phyloP scores from a whole-genome alignment of 2,797 vertebrate species.

The Bradypodion ventrale region DNA sequence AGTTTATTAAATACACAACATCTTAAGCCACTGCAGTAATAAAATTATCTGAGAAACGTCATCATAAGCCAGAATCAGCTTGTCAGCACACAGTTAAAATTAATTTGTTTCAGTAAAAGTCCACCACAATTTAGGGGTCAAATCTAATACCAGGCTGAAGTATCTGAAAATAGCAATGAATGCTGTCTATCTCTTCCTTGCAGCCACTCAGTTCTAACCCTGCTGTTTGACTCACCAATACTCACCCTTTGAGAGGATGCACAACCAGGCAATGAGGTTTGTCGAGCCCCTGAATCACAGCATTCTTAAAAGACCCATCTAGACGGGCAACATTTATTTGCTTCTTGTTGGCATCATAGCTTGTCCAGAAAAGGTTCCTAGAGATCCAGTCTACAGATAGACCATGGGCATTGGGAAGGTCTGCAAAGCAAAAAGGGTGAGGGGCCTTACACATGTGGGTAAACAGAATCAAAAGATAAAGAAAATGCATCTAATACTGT shows the following conservation, averaged over 20 bases:
- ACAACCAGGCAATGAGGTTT: conserved; percentile 92
- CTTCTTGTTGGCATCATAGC: conserved; percentile 94
- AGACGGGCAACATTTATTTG: conserved; percentile 96
- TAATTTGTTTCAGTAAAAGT: not conserved
- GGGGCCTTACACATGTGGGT: fast-evolving
- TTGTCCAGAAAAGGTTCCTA: conserved; percentile 97
- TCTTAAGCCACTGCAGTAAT: no score
- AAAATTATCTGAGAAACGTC: no score
- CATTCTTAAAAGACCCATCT: conserved; percentile 97
- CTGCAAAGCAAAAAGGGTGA: conserved; percentile 60
- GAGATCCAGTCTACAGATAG: conserved; percentile 97
- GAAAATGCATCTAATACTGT: fast-evolving
- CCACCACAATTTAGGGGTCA: not conserved
- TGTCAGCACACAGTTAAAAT: not conserved
- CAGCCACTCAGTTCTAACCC: not conserved
- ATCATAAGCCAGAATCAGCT: no score
- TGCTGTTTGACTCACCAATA: not conserved
- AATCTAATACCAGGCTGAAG: not conserved
- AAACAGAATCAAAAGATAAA: not conserved
- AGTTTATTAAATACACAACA: no score
- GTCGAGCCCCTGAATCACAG: conserved; percentile 92
- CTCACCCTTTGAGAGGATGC: conserved; percentile 89
- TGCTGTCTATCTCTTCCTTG: not conserved
- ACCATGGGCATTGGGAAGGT: conserved; percentile 92
- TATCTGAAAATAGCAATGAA: not conserved